Conservation (phyloP, 30 jellyfish, hydroid and myxozoan species). For the Phacellophora camtschatica region DNA sequence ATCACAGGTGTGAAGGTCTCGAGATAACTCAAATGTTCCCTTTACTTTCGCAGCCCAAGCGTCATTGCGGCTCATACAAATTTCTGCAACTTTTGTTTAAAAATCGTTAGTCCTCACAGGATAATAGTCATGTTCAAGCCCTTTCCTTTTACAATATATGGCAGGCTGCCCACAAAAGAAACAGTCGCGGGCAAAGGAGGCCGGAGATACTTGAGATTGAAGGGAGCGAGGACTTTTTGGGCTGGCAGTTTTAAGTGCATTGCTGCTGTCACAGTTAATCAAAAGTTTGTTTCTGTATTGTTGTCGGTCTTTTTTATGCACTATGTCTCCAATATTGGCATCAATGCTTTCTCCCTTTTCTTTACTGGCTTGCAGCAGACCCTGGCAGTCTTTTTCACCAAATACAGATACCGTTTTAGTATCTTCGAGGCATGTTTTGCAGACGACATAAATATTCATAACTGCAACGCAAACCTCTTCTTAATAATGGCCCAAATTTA, state of each 20-base stretch:
- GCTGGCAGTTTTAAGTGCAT: conserved; percentile 1
- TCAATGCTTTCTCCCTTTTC: conserved; percentile 19
- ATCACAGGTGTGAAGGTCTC: conserved; percentile 54
- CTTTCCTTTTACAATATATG: conserved; percentile 26
- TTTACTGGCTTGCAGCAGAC: conserved; percentile 18
- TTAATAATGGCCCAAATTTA: no score
- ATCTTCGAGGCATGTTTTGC: conserved; percentile 14
- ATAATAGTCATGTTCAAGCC: conserved; percentile 23
- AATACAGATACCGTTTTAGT: conserved; percentile 22
- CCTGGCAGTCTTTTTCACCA: conserved; percentile 28
- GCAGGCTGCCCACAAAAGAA: conserved; percentile 35
- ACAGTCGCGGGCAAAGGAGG: background rate
- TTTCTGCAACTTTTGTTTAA: conserved; percentile 16
- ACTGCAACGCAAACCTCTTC: background rate
- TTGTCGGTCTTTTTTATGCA: background rate
- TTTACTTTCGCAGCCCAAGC: conserved; percentile 53
- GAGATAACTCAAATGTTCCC: conserved; percentile 27
- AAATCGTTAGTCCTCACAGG: conserved; percentile 50
- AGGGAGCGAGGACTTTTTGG: background rate
- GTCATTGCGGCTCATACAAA: conserved; percentile 50
- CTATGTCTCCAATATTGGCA: background rate
- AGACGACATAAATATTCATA: conserved; percentile 33
- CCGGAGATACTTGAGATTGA: background rate
- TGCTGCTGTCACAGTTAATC: background rate
- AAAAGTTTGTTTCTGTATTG: conserved; percentile 1